Conservation (phyloP, 2,888 invertebrate species). For the Pediacus dermestoides region DNA sequence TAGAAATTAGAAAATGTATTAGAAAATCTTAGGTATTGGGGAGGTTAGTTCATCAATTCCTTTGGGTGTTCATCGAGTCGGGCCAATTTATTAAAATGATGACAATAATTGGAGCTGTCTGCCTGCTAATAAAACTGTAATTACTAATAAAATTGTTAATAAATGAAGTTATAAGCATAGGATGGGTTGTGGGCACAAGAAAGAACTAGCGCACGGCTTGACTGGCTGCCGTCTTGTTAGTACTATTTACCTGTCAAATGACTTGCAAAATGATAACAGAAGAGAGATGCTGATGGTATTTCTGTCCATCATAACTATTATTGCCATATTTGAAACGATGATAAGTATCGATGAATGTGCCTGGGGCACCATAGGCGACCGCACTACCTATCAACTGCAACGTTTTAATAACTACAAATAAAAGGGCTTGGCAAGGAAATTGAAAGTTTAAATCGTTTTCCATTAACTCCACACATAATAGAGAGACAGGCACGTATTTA, state of each 20-base stretch:
- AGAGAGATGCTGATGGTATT: conserved; percentile 8
- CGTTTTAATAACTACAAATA: conserved; percentile 14
- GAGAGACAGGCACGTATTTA: too few species aligned
- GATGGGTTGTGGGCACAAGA: too few species aligned
- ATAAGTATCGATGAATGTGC: conserved; percentile 13
- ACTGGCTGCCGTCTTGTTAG: conserved; percentile 12
- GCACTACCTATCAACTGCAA: conserved; percentile 8
- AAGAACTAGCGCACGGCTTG: too few species aligned
- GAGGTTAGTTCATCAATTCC: too few species aligned
- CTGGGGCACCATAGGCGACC: conserved; percentile 2
- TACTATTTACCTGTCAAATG: conserved; percentile 14
- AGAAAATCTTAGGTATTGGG: too few species aligned
- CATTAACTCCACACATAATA: conserved; percentile 13
- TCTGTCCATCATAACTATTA: conserved; percentile 8
- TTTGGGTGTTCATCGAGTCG: too few species aligned
- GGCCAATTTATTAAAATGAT: too few species aligned
- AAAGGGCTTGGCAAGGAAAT: conserved; percentile 17
- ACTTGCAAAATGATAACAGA: conserved; percentile 12
- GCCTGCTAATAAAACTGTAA: too few species aligned
- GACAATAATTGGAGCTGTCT: too few species aligned
- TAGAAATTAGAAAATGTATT: too few species aligned
- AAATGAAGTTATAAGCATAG: too few species aligned
- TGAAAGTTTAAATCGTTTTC: conserved; percentile 16
- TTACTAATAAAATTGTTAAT: too few species aligned
- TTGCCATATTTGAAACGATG: conserved; percentile 17